Conservation (phyloP, 2,113 vertebrate genomes). For the Bungarus multicinctus region DNA sequence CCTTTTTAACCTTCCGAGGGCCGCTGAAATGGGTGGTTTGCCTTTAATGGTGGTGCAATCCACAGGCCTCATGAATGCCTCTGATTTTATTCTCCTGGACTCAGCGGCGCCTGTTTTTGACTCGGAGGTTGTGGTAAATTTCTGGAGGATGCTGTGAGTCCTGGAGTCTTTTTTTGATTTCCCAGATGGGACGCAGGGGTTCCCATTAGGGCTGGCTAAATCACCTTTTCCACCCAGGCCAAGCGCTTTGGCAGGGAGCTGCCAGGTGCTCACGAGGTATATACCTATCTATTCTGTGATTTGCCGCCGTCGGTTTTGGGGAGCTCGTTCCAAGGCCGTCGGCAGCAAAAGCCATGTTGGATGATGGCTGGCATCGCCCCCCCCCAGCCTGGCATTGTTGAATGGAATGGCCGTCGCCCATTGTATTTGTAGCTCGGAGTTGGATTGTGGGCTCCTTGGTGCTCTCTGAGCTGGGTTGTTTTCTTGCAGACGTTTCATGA, state of each 20-base stretch:
- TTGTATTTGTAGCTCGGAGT: background rate
- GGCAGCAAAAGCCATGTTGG: background rate
- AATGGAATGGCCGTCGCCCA: background rate
- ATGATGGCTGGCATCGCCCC: too few species aligned
- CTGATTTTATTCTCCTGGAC: constrained; percentile 62
- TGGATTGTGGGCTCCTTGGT: too few species aligned
- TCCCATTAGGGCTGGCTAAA: constrained; percentile 39
- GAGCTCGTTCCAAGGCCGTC: background rate
- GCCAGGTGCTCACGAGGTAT: constrained; percentile 52
- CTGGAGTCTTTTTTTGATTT: constrained; percentile 41
- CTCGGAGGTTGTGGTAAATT: constrained; percentile 56
- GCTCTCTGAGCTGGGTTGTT: too few species aligned
- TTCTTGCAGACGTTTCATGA: too few species aligned
- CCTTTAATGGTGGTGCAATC: constrained; percentile 60
- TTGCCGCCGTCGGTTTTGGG: background rate
- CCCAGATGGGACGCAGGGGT: constrained; percentile 23
- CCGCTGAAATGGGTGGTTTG: constrained; percentile 58
- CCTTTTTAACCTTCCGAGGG: constrained; percentile 50
- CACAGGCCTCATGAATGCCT: constrained; percentile 44
- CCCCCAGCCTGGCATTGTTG: background rate
- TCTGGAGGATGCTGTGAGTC: constrained; percentile 43
- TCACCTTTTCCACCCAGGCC: constrained; percentile 34
- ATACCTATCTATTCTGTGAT: constrained; percentile 11
- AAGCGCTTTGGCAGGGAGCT: constrained; percentile 48
- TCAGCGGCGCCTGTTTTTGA: constrained; percentile 48